Percentiles rank a stretch among this genome's conserved stretches.
phyloP scores from a whole-genome alignment of 92 coral and sea anemone genomes.

The Bergia puertoricense region DNA sequence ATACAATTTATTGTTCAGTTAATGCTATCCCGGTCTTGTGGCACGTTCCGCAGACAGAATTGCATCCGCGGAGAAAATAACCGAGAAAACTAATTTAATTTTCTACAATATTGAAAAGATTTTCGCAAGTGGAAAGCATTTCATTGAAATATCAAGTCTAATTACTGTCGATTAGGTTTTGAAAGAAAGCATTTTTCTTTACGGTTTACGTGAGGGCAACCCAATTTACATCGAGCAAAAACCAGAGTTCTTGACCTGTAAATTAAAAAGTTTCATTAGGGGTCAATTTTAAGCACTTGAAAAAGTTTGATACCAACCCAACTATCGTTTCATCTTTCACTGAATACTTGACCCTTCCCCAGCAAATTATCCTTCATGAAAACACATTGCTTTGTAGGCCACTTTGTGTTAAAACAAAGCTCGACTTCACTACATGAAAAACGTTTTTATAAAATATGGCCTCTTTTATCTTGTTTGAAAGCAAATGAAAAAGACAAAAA shows the following conservation, averaged over 20 bases:
- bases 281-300: constrained; percentile 44
- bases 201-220: not conserved
- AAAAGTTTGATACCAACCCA: constrained; percentile 20
- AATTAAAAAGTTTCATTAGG: constrained; percentile 8
- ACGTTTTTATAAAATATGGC: not conserved
- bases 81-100: too few relatives aligned
- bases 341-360: constrained; percentile 21
- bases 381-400: not conserved
- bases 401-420: not conserved
- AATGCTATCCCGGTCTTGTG: not conserved
- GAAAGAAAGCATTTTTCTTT: not conserved
- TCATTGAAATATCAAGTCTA: not conserved
- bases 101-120: not conserved
- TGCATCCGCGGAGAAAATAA: too few relatives aligned
- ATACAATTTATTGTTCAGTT: not conserved
- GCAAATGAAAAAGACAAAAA: not conserved
- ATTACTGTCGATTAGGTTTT: not conserved
- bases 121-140: not conserved
- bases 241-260: constrained; percentile 14
- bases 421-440: not conserved
- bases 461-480: not conserved
- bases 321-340: constrained; percentile 33
- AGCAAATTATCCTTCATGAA: not conserved
- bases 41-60: not conserved
- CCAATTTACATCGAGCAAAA: not conserved